Base-by-base conservation (phyloP, 2,113 vertebrate species). In the Cettia cetti region DNA sequence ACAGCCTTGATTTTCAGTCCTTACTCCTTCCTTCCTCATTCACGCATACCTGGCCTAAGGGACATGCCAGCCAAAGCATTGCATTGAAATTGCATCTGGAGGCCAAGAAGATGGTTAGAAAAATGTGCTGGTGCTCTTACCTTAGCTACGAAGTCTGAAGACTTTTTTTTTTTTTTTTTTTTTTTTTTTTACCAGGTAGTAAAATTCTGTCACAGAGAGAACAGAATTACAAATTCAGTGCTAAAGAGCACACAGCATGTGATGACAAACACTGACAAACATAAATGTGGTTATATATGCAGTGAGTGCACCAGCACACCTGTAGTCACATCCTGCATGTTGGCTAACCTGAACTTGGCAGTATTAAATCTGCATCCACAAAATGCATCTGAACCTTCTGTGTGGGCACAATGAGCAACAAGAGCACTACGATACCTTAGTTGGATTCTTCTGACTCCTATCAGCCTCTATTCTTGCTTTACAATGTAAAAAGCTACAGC, bases 31-130 rank as follows among this genome's bases (percentile, higher is more conserved):
- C 49, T 17, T n/a, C 28, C 37, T 66, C 23, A 39, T 23, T 59
- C 39, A 37, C 1, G 3, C 47, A 19, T 18, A 24, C 15, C 9
- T 2, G 3, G 33, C 65, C 26, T n/a, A 13, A 39, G 2, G 19
- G 49, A 37, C 15, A 1, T 7, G 4, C 16, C 35, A 16, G 37
- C 40, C 33, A 39, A 45, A 26, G 37, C 26, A 54, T 31, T 3
- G 0, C 21, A 3, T 0, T 19, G 28, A 54, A 44, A 24, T 18
- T 60, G 75, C 27, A 42, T 14, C 35, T 68, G n/a, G 70, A 87
- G 27, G 33, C 37, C 45, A 37, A 60, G 39, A 50, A 42, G 30
- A 35, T 31, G 13, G 16, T 44, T 71, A 47, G 30, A 82, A 47
- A 47, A 37, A 76, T 2, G 1, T 20, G 7, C n/a, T 30, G 18